Evolutionary conservation across 2,888 invertebrate species (phyloP).

Genomic region (Gibbula magus): DNA sequence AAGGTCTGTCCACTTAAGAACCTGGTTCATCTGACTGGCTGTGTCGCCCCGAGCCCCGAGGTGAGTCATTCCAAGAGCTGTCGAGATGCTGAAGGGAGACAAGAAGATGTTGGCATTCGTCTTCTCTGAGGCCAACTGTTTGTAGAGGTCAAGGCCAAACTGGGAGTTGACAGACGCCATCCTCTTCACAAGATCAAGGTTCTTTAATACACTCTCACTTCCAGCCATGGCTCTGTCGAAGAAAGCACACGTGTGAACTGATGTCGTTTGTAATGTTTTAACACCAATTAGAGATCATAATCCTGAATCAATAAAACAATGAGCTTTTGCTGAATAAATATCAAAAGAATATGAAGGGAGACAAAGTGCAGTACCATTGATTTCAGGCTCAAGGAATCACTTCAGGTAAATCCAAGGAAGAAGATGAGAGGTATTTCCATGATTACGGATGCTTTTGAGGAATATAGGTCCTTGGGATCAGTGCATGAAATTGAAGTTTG

Average conservation of each 20-base stretch:
- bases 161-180: not conserved
- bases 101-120: constrained; percentile 63
- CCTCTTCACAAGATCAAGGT: not conserved
- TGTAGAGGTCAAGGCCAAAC: constrained; percentile 37
- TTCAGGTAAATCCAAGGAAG: too few relatives aligned
- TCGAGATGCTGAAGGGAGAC: constrained; percentile 74
- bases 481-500: too few relatives aligned
- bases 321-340: too few relatives aligned
- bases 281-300: not conserved
- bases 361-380: too few relatives aligned
- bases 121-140: not conserved
- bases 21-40: constrained; percentile 60
- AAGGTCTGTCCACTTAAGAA: constrained; percentile 43
- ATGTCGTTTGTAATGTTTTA: not conserved
- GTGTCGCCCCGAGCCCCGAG: constrained; percentile 74
- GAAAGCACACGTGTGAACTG: not conserved
- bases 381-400: too few relatives aligned
- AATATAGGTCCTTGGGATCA: too few relatives aligned
- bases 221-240: not conserved
- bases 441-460: too few relatives aligned
- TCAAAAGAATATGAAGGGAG: too few relatives aligned
- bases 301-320: too few relatives aligned
- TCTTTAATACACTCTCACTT: not conserved
- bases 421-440: too few relatives aligned
- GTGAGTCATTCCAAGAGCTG: constrained; percentile 75